Conservation (phyloP, 2,888 invertebrate species). For the Xylophagus ater region DNA sequence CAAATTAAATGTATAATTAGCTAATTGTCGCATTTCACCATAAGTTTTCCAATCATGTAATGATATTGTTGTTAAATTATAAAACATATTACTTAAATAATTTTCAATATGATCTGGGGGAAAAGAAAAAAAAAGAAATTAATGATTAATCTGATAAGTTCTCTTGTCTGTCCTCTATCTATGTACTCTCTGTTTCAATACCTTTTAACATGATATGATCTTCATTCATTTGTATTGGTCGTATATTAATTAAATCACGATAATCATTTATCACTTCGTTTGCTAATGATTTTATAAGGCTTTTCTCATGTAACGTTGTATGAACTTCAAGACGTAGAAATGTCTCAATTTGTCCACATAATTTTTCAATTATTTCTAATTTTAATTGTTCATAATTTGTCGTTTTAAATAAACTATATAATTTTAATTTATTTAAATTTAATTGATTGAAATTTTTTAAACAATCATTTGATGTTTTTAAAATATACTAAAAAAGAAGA, state of each 20-base stretch:
- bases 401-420: constrained; percentile 24
- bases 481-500: constrained; percentile 39
- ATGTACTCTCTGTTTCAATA: constrained; percentile 24
- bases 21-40: constrained; percentile 90
- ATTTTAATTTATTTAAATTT: constrained; percentile 23
- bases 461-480: constrained; percentile 42
- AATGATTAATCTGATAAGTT: not conserved
- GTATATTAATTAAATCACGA: constrained; percentile 47
- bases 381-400: constrained; percentile 37
- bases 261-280: constrained; percentile 46
- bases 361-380: constrained; percentile 51
- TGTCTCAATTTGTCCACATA: constrained; percentile 83
- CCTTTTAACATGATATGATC: constrained; percentile 53
- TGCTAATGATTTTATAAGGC: constrained; percentile 65
- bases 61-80: constrained; percentile 94
- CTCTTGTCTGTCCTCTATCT: not conserved
- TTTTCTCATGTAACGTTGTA: constrained; percentile 82
- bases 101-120: constrained; percentile 56
- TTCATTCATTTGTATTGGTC: constrained; percentile 45
- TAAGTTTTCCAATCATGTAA: constrained; percentile 97
- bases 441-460: constrained; percentile 18
- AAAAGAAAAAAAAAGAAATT: not conserved
- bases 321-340: constrained; percentile 87
- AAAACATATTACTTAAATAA: constrained; percentile 89
- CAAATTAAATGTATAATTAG: constrained; percentile 69